Evolutionary conservation across 2,888 invertebrate species (phyloP), one percentile per base, ranked within the genome.

Genomic region (Lepidochitona cinerea): DNA sequence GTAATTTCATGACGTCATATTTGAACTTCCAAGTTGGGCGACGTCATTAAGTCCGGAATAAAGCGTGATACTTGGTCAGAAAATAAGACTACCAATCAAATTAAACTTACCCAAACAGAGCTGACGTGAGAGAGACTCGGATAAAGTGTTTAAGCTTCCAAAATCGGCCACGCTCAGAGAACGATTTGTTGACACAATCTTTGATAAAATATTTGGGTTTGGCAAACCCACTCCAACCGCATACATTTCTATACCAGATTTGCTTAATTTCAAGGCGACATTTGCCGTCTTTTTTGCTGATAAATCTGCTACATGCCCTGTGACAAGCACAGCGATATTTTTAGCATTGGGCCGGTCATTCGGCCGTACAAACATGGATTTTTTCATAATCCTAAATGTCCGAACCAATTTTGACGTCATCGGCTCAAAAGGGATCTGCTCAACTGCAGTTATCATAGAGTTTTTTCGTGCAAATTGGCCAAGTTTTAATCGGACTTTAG

Each of bases 401-500:
- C 59, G 23, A 59, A 59, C 32, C 14, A 59, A 23, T 4, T 59
- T 59, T 14, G 59, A 59, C 9, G 23, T 59, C 12, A 14, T 12
- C 4, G 59, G 59, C 32, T 59, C 59, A 26, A 29, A 59, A 1
- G 59, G 59, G 4, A 59, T 59, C 23, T 59, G 23, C 23, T 32
- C 59, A 4, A 59, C 29, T 29, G 59, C 59, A 3, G 23, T 32
- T 18, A 59, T 18, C 23, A 59, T 59, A 14, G 23, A 12, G 12
- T 23, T 29, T 26, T 59, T 59, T 59, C 29, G 23, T 26, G 5
- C 26, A 59, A 7, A 59, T 26, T 59, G 59, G 1, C 59, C 59
- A 18, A 59, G 32, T 59, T 59, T 59, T 59, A 59, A 59, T 32
- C 59, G 18, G 59, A 59, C 59, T 26, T 59, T 59, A 14, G 59